Evolutionary conservation across 2,888 invertebrate species (phyloP).

Genomic region (Allolobophora icterica): DNA sequence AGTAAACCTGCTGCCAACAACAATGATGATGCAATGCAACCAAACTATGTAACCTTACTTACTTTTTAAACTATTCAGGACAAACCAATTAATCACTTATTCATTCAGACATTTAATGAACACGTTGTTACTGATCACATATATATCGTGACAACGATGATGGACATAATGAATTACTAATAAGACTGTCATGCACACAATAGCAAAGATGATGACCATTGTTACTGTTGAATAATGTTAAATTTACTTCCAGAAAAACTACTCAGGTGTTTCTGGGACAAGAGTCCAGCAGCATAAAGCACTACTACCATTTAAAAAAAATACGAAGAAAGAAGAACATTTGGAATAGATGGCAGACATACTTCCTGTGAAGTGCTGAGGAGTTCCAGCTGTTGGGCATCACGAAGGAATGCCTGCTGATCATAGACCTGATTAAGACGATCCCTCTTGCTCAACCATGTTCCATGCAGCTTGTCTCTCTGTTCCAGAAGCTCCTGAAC

Average conservation of each 20-base stretch:
- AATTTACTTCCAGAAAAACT: neutral
- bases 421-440: constrained; percentile 98
- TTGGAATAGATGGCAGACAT: neutral
- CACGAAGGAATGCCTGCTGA: constrained; percentile 90
- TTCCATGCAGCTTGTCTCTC: constrained; percentile 86
- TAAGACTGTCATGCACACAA: neutral
- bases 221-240: neutral
- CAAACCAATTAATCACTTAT: neutral
- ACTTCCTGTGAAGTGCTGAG: constrained; percentile 78
- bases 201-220: neutral
- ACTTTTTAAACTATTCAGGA: neutral
- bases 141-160: neutral
- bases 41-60: neutral
- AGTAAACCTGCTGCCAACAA: neutral
- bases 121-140: neutral
- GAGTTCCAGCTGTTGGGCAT: constrained; percentile 89
- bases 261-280: no score
- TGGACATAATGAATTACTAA: neutral
- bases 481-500: constrained; percentile 73
- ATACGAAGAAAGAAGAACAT: neutral
- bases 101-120: no score
- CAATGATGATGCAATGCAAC: neutral
- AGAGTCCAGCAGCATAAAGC: neutral
- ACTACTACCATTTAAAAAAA: neutral
- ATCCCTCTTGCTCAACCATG: constrained; percentile 94